Base-by-base conservation (phyloP, 2,888 invertebrate species). In the Isoperla grammatica region DNA sequence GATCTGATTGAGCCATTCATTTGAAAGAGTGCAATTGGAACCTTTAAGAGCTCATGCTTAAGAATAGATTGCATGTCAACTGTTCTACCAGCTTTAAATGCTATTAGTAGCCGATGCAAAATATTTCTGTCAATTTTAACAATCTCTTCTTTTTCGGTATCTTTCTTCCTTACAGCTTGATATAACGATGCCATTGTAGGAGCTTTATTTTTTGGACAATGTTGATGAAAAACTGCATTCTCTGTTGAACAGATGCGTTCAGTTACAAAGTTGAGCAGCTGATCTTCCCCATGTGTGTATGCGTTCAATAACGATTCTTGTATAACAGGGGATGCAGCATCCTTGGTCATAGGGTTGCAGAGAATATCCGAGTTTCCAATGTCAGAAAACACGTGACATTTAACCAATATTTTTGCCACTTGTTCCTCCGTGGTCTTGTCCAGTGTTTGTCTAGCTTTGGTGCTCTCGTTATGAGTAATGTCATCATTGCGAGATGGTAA, bases 61-160 rank as follows among this genome's bases (percentile, higher is more conserved):
- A 50, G 13, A 22, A 19, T 20, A 13, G n/a, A 29, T n/a, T 50
- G 22, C n/a, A 50, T 23, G 20, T 50, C 50, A 8, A 19, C 54
- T 39, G 35, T 54, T 17, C 54, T 35, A 54, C 54, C 54, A 35
- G 54, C 54, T 39, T 54, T 29, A 54, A 17, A 35, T 15, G 54
- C 54, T 17, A 13, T 29, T 37, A 54, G 20, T 19, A 54, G 39
- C 9, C 54, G 40, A 35, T 54, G 54, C 15, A 54, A 40, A 13
- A 54, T 54, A 39, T 54, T 19, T 29, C 54, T 54, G 54, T 54
- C 35, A 15, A 40, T 40, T 37, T 54, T 54, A 15, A 37, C 13
- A 54, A 54, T 54, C 12, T 39, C 19, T 54, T 17, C 54, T 40
- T 35, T 29, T 19, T 54, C 40, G 19, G 3, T 54, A 35, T 37